phyloP scores from a whole-genome alignment of 2,797 vertebrate genomes.

The Crocidura indochinensis region DNA sequence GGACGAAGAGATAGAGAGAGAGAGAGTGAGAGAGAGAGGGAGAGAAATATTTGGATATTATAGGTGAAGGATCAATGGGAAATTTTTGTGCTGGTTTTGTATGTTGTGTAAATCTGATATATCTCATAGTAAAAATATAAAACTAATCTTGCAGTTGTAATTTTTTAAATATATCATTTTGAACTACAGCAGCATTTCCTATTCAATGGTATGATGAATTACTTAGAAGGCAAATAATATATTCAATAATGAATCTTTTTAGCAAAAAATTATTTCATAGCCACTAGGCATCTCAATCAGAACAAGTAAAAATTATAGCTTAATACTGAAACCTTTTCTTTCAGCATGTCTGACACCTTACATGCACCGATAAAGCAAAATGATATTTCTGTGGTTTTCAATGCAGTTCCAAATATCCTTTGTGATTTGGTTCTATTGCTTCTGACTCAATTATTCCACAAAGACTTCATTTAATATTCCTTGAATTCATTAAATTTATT shows the following conservation, averaged over 20 bases:
- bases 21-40: no score
- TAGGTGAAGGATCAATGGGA: not conserved
- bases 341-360: not conserved
- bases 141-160: not conserved
- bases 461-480: not conserved
- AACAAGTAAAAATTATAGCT: not conserved
- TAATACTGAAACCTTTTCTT: not conserved
- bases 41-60: not conserved
- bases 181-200: not conserved
- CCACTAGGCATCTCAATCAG: not conserved
- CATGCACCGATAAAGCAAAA: not conserved
- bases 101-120: constrained; percentile 12
- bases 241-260: not conserved
- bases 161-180: not conserved
- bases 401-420: not conserved
- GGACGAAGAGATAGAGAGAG: no score
- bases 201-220: not conserved
- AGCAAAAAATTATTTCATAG: not conserved
- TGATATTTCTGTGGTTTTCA: not conserved
- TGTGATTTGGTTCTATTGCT: not conserved
- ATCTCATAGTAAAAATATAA: not conserved
- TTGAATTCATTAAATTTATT: not conserved
- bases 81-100: not conserved
- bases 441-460: not conserved
- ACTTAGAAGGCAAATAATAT: not conserved